Base-by-base conservation (phyloP, 2,888 invertebrate genomes). In the Unio delphinus region DNA sequence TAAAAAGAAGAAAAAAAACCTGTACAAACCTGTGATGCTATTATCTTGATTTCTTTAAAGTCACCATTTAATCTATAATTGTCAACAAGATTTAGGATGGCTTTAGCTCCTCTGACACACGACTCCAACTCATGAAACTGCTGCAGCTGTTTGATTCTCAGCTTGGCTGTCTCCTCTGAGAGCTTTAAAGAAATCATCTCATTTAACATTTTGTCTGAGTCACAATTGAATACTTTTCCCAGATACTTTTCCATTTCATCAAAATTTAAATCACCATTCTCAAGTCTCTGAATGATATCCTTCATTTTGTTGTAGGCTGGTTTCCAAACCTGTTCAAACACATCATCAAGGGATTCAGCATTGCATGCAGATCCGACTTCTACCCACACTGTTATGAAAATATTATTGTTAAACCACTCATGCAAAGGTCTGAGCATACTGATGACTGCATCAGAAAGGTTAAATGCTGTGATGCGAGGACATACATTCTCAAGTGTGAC, bases 251-350 rank as follows among this genome's bases (percentile, higher is more conserved):
- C 68, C 30, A 61, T 60, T 23, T 18, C 18, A 55, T 55, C n/a
- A 64, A 64, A 64, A n/a, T 30, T 23, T 6, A 69, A 55, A 11
- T 64, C 60, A 26, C 68, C 68, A 64, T 17, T 55, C 11, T 26
- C n/a, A 28, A 64, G 45, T 55, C 54, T 34, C 11, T 69, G 20
- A n/a, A n/a, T 15, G 15, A 64, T 55, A 23, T 54, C 28, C 2
- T 64, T 57, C 64, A 59, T 64, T 15, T 61, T 69, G 28, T 1
- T 64, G 34, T 18, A 57, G 34, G 34, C 34, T 34, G 34, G 34
- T 34, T 34, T 34, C 34, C 34, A 34, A 34, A 34, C 34, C 34
- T 34, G 34, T 34, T 34, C 34, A 34, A 7, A 34, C 34, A 34
- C 34, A 0, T 34, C 34, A 34, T 34, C 34, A 0, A 34, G 1